phyloP scores from a whole-genome alignment of 2,797 vertebrate species.

The Coregonus suidteri region DNA sequence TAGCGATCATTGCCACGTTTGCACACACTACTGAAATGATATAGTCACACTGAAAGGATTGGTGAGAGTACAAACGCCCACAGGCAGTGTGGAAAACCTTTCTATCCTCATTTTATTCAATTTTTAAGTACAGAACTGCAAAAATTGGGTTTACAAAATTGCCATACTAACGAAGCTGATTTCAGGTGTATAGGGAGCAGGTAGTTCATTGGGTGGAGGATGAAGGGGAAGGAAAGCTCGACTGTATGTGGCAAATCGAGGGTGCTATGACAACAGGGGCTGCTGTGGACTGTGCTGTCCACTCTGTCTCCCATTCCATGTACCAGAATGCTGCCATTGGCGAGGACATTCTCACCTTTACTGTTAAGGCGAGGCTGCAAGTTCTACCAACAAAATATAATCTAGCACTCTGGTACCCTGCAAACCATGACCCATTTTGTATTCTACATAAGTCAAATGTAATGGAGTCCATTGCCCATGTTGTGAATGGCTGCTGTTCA shows the following conservation, averaged over 20 bases:
- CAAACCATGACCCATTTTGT: too few species aligned
- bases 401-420: too few species aligned
- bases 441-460: too few species aligned
- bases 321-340: too few species aligned
- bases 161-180: constrained; percentile 68
- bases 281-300: too few species aligned
- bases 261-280: constrained; percentile 33
- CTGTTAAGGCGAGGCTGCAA: too few species aligned
- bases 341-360: too few species aligned
- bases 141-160: constrained; percentile 82
- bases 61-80: not conserved
- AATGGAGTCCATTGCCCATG: too few species aligned
- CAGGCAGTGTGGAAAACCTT: not conserved
- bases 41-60: not conserved
- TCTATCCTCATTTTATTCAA: too few species aligned
- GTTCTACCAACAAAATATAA: too few species aligned
- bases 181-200: constrained; percentile 66
- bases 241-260: constrained; percentile 43
- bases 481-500: too few species aligned
- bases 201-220: constrained; percentile 29
- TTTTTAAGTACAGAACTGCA: constrained; percentile 68
- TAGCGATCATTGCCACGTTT: not conserved
- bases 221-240: constrained; percentile 15
- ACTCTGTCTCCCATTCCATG: too few species aligned
- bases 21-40: not conserved